These are phyloP conservation scores for Ancistrus triradiatus DNA, from an alignment of 2,113 vertebrate genomes.

Conservation along the genomic window DNA sequence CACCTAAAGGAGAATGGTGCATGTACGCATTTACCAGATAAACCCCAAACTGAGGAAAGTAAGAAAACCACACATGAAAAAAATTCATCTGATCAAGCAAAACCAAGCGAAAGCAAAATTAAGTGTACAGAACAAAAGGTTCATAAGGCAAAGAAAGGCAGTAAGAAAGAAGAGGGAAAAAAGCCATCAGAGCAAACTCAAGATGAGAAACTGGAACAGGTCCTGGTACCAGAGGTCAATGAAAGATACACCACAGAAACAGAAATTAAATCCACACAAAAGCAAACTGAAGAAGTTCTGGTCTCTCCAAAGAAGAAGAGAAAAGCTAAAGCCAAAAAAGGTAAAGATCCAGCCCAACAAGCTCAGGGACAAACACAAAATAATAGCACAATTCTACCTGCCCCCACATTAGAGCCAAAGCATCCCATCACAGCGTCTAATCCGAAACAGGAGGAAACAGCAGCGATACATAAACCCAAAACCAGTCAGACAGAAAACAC, in stretches of 20 bases:
- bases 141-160: conserved; percentile 52
- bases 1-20: conserved; percentile 7
- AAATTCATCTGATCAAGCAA: conserved; percentile 7
- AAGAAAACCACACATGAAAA: conserved; percentile 23
- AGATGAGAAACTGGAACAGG: conserved; percentile 36
- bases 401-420: conserved; percentile 35
- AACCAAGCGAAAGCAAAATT: conserved; percentile 39
- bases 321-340: conserved; percentile 69
- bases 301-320: conserved; percentile 55
- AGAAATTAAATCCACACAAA: conserved; percentile 49
- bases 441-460: conserved; percentile 49
- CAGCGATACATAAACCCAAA: conserved; percentile 47
- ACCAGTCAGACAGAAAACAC: conserved; percentile 43
- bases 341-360: conserved; percentile 52
- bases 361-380: conserved; percentile 40
- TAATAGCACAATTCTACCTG: conserved; percentile 38
- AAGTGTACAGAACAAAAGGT: conserved; percentile 48
- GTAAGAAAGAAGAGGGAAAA: conserved; percentile 53
- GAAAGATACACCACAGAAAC: conserved; percentile 38
- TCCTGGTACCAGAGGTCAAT: conserved; percentile 45
- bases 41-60: conserved; percentile 26
- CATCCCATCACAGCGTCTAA: conserved; percentile 27
- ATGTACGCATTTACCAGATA: conserved; percentile 35
- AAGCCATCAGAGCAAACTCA: conserved; percentile 41
- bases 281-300: conserved; percentile 38